A percentile compares a stretch with the other conserved stretches of the same genome.
Conservation (phyloP, 2,888 invertebrate species). For the Brachylomia viminalis region DNA sequence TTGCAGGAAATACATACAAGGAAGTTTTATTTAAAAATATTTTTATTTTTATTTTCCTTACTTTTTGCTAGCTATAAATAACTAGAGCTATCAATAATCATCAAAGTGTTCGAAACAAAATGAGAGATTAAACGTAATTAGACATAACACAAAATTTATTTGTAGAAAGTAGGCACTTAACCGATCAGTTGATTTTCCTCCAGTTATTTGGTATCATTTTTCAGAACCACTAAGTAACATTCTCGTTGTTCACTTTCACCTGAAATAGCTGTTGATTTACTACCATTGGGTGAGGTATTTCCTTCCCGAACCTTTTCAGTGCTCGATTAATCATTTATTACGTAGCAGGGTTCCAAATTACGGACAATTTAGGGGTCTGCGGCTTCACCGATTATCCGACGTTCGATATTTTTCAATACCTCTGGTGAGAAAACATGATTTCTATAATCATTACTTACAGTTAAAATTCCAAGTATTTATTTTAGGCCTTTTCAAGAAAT, state of each 20-base stretch:
- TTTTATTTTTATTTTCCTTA: conserved; percentile 5
- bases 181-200: conserved; percentile 9
- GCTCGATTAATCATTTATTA: conserved; percentile 67
- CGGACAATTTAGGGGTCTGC: conserved; percentile 49
- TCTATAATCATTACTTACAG: conserved; percentile 19
- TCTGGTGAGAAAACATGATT: conserved; percentile 12
- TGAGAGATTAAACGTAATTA: not conserved
- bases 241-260: conserved; percentile 45
- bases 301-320: conserved; percentile 66
- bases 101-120: conserved; percentile 12
- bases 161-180: conserved; percentile 1
- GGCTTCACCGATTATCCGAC: conserved; percentile 35
- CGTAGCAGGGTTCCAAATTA: conserved; percentile 53
- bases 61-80: conserved; percentile 11
- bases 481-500: not conserved
- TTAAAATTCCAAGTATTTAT: conserved; percentile 2
- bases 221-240: conserved; percentile 44
- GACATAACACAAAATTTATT: not conserved
- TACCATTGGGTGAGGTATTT: conserved; percentile 60
- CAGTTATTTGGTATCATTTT: conserved; percentile 39
- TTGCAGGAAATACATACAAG: conserved; percentile 22
- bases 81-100: conserved; percentile 34
- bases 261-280: conserved; percentile 66
- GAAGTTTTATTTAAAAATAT: conserved; percentile 8
- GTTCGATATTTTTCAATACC: conserved; percentile 31